Conservation (phyloP, 2,888 invertebrate species). For the Acholoe squamosa region DNA sequence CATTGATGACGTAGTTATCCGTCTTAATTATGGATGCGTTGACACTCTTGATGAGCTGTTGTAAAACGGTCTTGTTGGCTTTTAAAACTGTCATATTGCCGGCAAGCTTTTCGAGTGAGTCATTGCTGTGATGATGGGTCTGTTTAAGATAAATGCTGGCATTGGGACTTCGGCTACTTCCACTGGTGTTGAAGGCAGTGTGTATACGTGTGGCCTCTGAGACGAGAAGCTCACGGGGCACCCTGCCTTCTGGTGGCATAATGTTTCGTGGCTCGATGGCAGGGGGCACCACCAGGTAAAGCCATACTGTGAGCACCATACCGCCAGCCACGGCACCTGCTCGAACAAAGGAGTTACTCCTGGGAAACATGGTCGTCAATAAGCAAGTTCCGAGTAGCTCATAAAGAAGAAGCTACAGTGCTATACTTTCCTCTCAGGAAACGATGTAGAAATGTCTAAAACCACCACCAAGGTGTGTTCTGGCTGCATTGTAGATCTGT, state of each 20-base stretch:
- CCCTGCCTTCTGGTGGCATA: background rate
- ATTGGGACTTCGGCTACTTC: background rate
- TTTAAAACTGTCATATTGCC: conserved; percentile 64
- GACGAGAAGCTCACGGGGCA: background rate
- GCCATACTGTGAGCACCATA: conserved; percentile 41
- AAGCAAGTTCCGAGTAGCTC: no score
- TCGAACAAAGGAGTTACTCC: conserved; percentile 35
- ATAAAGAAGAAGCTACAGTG: no score
- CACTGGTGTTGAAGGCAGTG: conserved; percentile 1
- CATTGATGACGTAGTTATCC: conserved; percentile 25
- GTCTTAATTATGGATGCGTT: conserved; percentile 43
- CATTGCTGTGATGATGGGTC: conserved; percentile 65
- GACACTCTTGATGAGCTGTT: conserved; percentile 53
- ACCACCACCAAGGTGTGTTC: no score
- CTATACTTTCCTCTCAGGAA: no score
- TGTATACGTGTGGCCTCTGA: conserved; percentile 1
- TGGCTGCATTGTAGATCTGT: no score
- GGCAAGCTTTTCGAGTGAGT: conserved; percentile 53
- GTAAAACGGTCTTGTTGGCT: conserved; percentile 62
- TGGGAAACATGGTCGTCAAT: conserved; percentile 19
- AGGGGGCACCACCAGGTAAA: conserved; percentile 45
- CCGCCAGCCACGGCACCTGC: background rate
- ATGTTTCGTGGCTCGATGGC: conserved; percentile 33
- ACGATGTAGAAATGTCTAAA: no score
- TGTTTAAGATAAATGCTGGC: conserved; percentile 26